phyloP scores from a whole-genome alignment of 2,113 vertebrate species.

The Oryzias celebensis region DNA sequence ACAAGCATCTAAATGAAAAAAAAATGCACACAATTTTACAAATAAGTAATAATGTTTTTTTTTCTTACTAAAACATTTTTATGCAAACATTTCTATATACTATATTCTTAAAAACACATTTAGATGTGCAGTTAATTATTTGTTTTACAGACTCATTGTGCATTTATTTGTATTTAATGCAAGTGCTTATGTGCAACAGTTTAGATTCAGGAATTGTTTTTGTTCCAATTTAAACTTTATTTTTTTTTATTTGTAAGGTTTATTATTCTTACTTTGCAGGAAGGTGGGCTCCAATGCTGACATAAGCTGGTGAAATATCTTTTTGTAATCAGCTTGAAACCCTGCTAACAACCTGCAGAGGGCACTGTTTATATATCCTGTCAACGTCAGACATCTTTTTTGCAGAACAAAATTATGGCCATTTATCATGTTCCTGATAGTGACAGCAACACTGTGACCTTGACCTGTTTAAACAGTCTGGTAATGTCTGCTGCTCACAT shows the following conservation, averaged over 20 bases:
- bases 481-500: neutral
- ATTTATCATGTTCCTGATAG: neutral
- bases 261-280: neutral
- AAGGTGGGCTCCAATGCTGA: neutral
- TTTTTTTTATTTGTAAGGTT: no score
- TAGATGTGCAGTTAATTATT: no score
- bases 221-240: no score
- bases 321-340: constrained; percentile 22
- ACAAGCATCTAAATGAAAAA: no score
- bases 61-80: neutral
- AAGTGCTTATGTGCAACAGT: no score
- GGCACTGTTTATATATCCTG: constrained; percentile 37
- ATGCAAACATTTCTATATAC: neutral
- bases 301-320: neutral
- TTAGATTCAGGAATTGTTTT: no score
- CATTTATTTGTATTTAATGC: no score
- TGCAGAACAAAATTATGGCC: neutral
- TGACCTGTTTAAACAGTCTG: neutral
- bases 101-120: neutral
- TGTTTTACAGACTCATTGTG: no score
- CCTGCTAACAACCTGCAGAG: constrained; percentile 45
- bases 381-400: neutral
- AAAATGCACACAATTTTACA: no score
- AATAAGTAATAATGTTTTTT: no score
- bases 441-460: constrained; percentile 2